phyloP scores from a whole-genome alignment of 2,113 vertebrate species.

The Pipa parva region DNA sequence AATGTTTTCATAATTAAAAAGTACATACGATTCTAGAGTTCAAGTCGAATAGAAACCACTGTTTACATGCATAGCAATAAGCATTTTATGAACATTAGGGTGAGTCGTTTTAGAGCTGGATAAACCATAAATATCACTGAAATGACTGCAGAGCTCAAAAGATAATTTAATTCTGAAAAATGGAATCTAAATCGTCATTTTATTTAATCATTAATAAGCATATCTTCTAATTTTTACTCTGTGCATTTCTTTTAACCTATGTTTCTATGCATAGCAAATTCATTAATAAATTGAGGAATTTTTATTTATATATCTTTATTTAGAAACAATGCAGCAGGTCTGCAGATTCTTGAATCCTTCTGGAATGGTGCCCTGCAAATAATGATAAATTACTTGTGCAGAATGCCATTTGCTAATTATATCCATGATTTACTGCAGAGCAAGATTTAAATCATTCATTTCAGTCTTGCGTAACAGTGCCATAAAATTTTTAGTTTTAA shows the following conservation, averaged over 20 bases:
- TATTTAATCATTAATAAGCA: slow-evolving; percentile 58
- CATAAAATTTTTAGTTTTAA: slow-evolving; percentile 91
- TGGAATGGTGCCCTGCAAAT: slow-evolving; percentile 99
- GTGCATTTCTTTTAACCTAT: slow-evolving; percentile 68
- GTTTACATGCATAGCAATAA: background rate
- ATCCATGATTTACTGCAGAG: slow-evolving; percentile 99
- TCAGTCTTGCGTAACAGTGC: slow-evolving; percentile 99
- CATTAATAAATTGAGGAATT: slow-evolving; percentile 95
- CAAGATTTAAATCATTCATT: slow-evolving; percentile 99
- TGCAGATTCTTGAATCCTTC: slow-evolving; percentile 97
- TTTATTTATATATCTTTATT: slow-evolving; percentile 96
- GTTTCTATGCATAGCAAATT: slow-evolving; percentile 62
- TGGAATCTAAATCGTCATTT: slow-evolving; percentile 62
- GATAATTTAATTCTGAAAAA: slow-evolving; percentile 68
- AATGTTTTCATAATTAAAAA: too few species aligned
- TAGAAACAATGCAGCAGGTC: slow-evolving; percentile 96
- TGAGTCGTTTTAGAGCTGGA: slow-evolving; percentile 58
- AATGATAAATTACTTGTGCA: slow-evolving; percentile 99
- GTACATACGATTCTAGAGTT: too few species aligned
- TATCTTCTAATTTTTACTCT: slow-evolving; percentile 67
- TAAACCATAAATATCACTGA: slow-evolving; percentile 62
- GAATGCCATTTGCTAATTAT: slow-evolving; percentile 99
- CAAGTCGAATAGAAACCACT: too few species aligned
- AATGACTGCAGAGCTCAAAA: slow-evolving; percentile 58
- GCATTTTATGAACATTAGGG: slow-evolving; percentile 63